Conservation (phyloP, 2,888 invertebrate species). For the Augochlorella aurata region DNA sequence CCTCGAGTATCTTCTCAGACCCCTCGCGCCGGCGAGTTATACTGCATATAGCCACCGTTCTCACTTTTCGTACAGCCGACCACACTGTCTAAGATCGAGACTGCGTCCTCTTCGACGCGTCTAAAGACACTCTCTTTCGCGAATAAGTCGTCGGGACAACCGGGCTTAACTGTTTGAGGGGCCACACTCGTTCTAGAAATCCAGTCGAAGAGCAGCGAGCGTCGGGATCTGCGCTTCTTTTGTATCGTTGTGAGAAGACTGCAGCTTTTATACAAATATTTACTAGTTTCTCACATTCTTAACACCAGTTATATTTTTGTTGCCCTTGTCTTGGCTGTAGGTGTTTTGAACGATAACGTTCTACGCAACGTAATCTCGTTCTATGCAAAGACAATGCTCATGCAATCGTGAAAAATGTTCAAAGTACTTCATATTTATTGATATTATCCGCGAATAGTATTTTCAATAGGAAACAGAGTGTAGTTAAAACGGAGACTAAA, state of each 20-base stretch:
- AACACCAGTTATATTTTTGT: too few species aligned
- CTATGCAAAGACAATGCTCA: too few species aligned
- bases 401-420: too few species aligned
- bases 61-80: constrained; percentile 45
- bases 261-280: not conserved
- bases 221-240: not conserved
- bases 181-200: not conserved
- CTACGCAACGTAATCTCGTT: too few species aligned
- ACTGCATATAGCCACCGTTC: constrained; percentile 54
- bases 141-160: not conserved
- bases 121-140: not conserved
- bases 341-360: too few species aligned
- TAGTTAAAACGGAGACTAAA: too few species aligned
- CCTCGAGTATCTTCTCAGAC: constrained; percentile 67
- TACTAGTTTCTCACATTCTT: not conserved
- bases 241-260: not conserved
- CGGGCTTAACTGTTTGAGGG: constrained; percentile 1
- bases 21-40: constrained; percentile 49
- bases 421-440: too few species aligned
- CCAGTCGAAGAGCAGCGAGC: not conserved
- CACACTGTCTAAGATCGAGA: constrained; percentile 29
- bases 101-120: not conserved
- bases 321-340: too few species aligned
- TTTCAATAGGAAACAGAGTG: too few species aligned
- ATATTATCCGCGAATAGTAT: too few species aligned